A percentile compares a stretch with the other conserved stretches of the same genome.
These are phyloP conservation scores for Loxodonta africana DNA, from an alignment of 2,113 vertebrate species.

Conservation along the genomic window DNA sequence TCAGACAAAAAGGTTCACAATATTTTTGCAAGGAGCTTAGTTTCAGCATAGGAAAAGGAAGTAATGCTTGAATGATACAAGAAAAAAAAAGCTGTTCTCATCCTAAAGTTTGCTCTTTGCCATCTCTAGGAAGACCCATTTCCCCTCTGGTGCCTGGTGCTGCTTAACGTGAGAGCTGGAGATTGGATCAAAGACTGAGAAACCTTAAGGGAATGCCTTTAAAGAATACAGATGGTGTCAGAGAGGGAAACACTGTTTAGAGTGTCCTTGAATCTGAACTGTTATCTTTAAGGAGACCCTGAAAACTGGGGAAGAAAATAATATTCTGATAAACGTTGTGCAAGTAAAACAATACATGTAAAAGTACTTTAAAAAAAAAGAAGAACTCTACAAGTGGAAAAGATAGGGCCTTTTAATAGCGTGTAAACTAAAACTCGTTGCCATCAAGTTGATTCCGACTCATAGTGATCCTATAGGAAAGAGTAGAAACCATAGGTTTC, in stretches of 20 bases:
- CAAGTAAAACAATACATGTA: background rate
- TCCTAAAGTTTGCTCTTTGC: background rate
- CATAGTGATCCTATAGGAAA: no score
- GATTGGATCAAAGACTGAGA: background rate
- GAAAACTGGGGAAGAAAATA: background rate
- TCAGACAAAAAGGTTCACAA: background rate
- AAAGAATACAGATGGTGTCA: background rate
- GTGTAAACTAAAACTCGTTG: background rate
- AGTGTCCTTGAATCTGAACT: constrained; percentile 12
- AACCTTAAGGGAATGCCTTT: background rate
- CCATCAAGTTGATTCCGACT: no score
- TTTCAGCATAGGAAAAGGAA: background rate
- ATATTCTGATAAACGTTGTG: background rate
- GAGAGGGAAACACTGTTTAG: background rate
- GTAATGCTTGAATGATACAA: background rate
- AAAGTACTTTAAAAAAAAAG: background rate
- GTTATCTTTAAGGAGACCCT: background rate
- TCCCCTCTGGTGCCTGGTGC: background rate
- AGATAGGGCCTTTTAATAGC: background rate
- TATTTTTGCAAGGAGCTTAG: constrained; percentile 36
- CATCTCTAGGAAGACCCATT: background rate
- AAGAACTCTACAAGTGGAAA: background rate
- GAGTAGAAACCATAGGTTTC: no score
- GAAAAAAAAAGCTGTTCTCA: background rate
- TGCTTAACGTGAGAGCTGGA: background rate